phyloP scores from a whole-genome alignment of 2,888 invertebrate genomes.

The Lepetodrilus schrolli region DNA sequence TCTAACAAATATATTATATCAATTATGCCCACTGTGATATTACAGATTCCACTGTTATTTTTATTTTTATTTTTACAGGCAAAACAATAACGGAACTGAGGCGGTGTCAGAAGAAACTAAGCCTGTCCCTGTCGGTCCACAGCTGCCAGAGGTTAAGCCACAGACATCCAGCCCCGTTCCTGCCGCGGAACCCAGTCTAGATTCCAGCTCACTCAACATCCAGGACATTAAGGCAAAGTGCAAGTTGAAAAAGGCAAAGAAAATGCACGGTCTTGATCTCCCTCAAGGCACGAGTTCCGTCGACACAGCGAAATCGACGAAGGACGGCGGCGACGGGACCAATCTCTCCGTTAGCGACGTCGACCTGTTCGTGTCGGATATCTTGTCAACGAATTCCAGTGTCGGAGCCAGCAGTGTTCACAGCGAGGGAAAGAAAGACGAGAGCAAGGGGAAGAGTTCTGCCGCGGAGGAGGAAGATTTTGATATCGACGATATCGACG shows the following conservation, averaged over 20 bases:
- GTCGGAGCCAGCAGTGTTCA: conserved; percentile 10
- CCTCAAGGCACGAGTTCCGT: conserved; percentile 35
- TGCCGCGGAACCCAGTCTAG: neutral
- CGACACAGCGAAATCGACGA: too few relatives aligned
- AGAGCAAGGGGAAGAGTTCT: conserved; percentile 22
- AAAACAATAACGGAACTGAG: too few relatives aligned
- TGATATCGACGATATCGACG: conserved; percentile 72
- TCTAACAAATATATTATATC: too few relatives aligned
- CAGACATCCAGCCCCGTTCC: neutral
- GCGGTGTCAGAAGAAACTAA: neutral
- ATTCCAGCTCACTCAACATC: too few relatives aligned
- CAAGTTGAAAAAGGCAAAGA: neutral
- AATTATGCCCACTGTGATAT: too few relatives aligned
- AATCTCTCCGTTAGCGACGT: neutral
- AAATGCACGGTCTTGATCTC: neutral
- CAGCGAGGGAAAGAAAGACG: conserved; percentile 31
- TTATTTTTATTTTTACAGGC: too few relatives aligned
- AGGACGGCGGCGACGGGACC: too few relatives aligned
- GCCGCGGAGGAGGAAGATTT: conserved; percentile 54
- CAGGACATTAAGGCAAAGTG: neutral
- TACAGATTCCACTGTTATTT: too few relatives aligned
- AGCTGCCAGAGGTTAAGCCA: neutral
- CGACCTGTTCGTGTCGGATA: conserved; percentile 9
- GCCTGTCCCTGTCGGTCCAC: neutral
- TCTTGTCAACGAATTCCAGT: conserved; percentile 25